A percentile compares a stretch with the other conserved stretches of the same genome.
phyloP scores from a whole-genome alignment of 2,797 vertebrate genomes.

The Cottoperca gobio region DNA sequence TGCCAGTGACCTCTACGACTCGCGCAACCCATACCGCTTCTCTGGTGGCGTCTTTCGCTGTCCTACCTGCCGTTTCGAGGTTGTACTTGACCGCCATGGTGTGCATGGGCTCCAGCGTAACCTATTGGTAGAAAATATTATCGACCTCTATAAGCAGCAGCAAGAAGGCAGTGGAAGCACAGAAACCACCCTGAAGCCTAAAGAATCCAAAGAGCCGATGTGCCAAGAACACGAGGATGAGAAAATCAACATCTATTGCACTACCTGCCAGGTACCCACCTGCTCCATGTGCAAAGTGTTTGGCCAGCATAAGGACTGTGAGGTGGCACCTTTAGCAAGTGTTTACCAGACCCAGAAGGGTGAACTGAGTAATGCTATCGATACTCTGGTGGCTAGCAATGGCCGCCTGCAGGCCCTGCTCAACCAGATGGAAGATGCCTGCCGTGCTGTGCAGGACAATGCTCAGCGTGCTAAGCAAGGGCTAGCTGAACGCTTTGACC shows the following conservation, averaged over 20 bases:
- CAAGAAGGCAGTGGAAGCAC: constrained; percentile 80
- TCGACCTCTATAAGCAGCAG: constrained; percentile 97
- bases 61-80: constrained; percentile 96
- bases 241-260: constrained; percentile 96
- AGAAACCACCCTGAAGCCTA: constrained; percentile 85
- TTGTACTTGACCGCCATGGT: constrained; percentile 95
- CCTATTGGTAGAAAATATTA: constrained; percentile 97
- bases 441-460: constrained; percentile 91
- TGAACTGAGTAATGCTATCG: constrained; percentile 94
- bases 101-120: constrained; percentile 97
- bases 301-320: constrained; percentile 94
- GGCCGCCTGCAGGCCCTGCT: constrained; percentile 92
- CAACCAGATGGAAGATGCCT: constrained; percentile 93
- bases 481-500: constrained; percentile 88
- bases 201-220: constrained; percentile 89
- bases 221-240: constrained; percentile 96
- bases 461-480: constrained; percentile 87
- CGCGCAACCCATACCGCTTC: constrained; percentile 87
- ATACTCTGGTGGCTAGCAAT: constrained; percentile 92
- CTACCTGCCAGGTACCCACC: constrained; percentile 93
- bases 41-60: constrained; percentile 96
- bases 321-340: constrained; percentile 90
- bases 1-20: constrained; percentile 88
- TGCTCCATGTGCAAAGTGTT: constrained; percentile 99
- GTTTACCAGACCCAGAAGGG: constrained; percentile 92